Evolutionary conservation across 1,140 invertebrate genomes (phyloP).

Genomic region (Elymnias hypermnestra): DNA sequence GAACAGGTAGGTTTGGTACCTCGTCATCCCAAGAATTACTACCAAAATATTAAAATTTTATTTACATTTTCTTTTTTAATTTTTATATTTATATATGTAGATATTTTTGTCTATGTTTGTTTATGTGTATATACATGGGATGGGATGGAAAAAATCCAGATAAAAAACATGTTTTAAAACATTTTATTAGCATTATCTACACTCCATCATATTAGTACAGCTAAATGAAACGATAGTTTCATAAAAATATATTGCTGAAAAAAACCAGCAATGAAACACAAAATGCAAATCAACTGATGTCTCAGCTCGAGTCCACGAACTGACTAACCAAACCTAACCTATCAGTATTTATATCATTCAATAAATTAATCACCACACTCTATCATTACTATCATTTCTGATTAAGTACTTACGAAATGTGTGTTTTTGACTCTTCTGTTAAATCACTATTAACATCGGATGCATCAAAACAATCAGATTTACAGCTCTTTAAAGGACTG

Average conservation of each 20-base stretch:
- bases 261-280: too few species aligned
- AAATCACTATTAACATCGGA: background rate
- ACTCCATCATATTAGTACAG: too few species aligned
- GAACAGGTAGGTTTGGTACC: constrained; percentile 24
- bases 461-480: background rate
- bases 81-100: constrained; percentile 4
- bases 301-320: too few species aligned
- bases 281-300: too few species aligned
- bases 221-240: too few species aligned
- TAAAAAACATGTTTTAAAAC: too few species aligned
- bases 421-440: background rate
- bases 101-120: background rate
- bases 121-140: background rate
- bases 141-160: too few species aligned
- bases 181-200: too few species aligned
- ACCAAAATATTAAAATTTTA: background rate
- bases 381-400: background rate
- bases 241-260: too few species aligned
- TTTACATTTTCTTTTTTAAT: background rate
- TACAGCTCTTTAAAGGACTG: constrained; percentile 7
- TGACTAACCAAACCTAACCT: too few species aligned
- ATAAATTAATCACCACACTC: background rate
- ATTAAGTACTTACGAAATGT: constrained; percentile 11
- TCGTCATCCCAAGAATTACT: constrained; percentile 3
- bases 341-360: background rate